Conservation (phyloP, 2,113 vertebrate species). For the Macrotus californicus region DNA sequence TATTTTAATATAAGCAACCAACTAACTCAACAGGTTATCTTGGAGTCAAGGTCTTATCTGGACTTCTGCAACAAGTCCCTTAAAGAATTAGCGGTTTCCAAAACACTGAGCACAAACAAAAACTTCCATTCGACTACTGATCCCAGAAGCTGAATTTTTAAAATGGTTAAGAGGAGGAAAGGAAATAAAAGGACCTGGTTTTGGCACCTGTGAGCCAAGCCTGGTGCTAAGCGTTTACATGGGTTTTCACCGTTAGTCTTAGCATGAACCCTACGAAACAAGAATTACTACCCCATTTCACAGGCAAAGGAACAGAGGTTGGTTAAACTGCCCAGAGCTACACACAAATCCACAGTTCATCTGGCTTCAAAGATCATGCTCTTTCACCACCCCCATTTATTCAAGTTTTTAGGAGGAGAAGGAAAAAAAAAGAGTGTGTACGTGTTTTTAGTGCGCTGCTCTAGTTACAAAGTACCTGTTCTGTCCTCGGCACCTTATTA, state of each 20-base stretch:
- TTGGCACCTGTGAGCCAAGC: not conserved
- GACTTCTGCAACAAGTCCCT: not conserved
- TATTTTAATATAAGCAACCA: conserved; percentile 22
- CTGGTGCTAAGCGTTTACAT: not conserved
- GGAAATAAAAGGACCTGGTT: not conserved
- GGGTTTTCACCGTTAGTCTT: not conserved
- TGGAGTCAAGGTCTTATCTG: conserved; percentile 15
- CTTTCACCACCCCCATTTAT: not conserved
- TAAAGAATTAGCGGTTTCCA: conserved; percentile 17
- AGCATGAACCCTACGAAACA: not conserved
- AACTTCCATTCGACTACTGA: not conserved
- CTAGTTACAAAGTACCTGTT: conserved; percentile 3
- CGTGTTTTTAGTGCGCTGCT: not conserved
- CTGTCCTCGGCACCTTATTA: conserved; percentile 11
- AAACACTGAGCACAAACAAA: conserved; percentile 38
- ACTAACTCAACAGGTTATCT: not conserved
- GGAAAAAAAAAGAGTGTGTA: not conserved
- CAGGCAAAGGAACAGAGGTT: not conserved
- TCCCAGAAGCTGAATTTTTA: not conserved
- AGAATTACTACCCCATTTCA: conserved; percentile 7
- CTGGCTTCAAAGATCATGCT: not conserved
- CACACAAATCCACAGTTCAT: not conserved
- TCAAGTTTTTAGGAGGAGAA: not conserved
- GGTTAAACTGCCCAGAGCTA: not conserved
- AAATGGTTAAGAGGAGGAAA: not conserved